These are phyloP conservation scores for Pitangus sulphuratus DNA, from an alignment of 2,797 vertebrate species.

Conservation along the genomic window DNA sequence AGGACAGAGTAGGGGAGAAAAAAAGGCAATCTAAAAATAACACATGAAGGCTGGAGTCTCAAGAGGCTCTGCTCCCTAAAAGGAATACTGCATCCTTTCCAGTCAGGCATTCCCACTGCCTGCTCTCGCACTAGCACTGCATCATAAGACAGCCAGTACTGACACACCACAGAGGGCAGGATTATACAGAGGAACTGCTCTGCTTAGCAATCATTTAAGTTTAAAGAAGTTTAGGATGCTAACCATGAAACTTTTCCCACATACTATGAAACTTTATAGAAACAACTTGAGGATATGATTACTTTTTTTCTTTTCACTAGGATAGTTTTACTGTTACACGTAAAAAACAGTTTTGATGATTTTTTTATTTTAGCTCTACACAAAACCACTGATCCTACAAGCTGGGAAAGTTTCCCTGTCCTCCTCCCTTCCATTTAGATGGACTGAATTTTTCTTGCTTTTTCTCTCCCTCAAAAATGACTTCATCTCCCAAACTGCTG, in stretches of 20 bases:
- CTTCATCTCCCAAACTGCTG: neutral
- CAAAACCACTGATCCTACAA: neutral
- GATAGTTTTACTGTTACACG: neutral
- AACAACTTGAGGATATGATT: neutral
- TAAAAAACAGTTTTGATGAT: neutral
- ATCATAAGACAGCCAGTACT: neutral
- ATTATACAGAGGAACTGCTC: neutral
- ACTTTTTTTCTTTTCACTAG: neutral
- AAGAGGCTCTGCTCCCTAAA: neutral
- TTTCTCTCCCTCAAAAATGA: neutral
- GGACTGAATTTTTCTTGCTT: neutral
- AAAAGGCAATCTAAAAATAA: neutral
- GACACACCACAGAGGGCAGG: rapidly evolving
- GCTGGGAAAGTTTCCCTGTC: neutral
- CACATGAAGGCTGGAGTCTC: neutral
- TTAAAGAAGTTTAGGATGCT: neutral
- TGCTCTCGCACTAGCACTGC: neutral
- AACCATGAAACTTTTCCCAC: neutral
- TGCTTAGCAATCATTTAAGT: neutral
- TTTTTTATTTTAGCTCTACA: neutral
- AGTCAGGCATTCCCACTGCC: neutral
- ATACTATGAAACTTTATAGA: neutral
- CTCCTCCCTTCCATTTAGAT: neutral
- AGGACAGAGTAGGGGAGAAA: neutral
- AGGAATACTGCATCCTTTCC: neutral